A percentile compares a stretch with the other conserved stretches of the same genome.
These are phyloP conservation scores for Halictus quadricinctus DNA, from an alignment of 2,888 invertebrate genomes.

Conservation along the genomic window DNA sequence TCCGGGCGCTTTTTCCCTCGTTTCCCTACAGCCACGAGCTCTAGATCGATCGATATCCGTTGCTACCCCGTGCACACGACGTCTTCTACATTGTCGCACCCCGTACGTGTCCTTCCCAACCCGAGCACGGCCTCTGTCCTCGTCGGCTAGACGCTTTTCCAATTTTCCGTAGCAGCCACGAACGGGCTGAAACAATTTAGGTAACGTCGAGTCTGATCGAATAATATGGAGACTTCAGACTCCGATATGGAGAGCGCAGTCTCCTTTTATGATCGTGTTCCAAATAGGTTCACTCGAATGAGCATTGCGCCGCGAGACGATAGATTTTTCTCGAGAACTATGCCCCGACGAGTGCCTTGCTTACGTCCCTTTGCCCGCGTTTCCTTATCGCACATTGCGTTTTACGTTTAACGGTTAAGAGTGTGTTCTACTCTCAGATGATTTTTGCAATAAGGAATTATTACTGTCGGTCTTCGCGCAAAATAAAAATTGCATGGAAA, in stretches of 20 bases:
- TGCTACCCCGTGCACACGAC: slow-evolving; percentile 40
- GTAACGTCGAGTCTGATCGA: slow-evolving; percentile 71
- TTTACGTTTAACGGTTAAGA: not conserved
- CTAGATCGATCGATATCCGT: slow-evolving; percentile 64
- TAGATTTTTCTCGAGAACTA: slow-evolving; percentile 60
- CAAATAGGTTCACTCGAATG: slow-evolving; percentile 69
- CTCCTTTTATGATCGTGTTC: slow-evolving; percentile 68
- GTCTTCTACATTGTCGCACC: slow-evolving; percentile 44
- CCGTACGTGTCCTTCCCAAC: slow-evolving; percentile 21
- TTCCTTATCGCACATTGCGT: not conserved
- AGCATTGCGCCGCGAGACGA: slow-evolving; percentile 64
- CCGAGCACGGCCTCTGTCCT: slow-evolving; percentile 36
- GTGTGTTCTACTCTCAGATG: not conserved
- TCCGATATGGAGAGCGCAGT: slow-evolving; percentile 66
- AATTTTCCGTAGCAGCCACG: slow-evolving; percentile 70
- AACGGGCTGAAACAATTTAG: slow-evolving; percentile 70
- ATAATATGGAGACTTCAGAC: slow-evolving; percentile 68
- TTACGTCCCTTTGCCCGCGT: not conserved
- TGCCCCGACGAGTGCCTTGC: slow-evolving; percentile 40
- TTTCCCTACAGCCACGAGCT: slow-evolving; percentile 30
- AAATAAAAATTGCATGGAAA: not conserved
- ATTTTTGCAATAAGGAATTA: too few relatives aligned
- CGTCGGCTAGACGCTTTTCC: slow-evolving; percentile 65
- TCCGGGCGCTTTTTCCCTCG: slow-evolving; percentile 28
- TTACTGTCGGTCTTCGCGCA: not conserved